phyloP scores from a whole-genome alignment of 2,888 invertebrate species.

The Temnothorax ravouxi region DNA sequence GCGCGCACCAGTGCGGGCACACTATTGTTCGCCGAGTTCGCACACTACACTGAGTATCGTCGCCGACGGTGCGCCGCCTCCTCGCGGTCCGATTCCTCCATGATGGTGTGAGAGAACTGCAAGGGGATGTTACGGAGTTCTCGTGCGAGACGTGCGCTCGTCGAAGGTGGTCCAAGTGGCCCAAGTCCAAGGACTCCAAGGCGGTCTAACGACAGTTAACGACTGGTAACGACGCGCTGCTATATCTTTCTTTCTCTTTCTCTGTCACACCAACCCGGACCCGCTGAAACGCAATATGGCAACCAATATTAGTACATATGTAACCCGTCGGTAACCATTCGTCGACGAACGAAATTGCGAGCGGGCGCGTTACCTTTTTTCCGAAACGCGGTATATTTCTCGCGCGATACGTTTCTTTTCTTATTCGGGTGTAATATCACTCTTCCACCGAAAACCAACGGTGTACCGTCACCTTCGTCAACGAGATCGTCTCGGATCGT shows the following conservation, averaged over 20 bases:
- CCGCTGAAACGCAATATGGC: slow-evolving; percentile 36
- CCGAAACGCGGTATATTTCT: too few relatives aligned
- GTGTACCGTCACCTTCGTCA: too few relatives aligned
- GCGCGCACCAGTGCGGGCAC: neutral
- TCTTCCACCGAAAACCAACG: too few relatives aligned
- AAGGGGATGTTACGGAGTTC: neutral
- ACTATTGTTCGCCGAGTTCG: neutral
- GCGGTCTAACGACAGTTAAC: too few relatives aligned
- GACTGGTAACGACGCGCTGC: neutral
- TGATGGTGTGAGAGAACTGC: neutral
- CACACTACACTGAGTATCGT: neutral
- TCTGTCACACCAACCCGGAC: neutral
- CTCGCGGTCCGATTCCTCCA: slow-evolving; percentile 23
- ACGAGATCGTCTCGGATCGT: too few relatives aligned
- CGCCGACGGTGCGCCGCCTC: neutral
- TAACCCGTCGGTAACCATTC: neutral
- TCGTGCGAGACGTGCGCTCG: neutral
- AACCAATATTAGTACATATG: neutral
- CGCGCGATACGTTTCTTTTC: too few relatives aligned
- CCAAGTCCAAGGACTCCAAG: too few relatives aligned
- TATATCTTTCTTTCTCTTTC: neutral
- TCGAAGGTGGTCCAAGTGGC: neutral
- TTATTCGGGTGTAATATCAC: too few relatives aligned
- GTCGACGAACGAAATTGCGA: neutral
- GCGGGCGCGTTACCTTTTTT: neutral